Percentiles rank a stretch among this genome's conserved stretches.
phyloP scores from a whole-genome alignment of 1,140 invertebrate genomes.

The Telenomus remus region DNA sequence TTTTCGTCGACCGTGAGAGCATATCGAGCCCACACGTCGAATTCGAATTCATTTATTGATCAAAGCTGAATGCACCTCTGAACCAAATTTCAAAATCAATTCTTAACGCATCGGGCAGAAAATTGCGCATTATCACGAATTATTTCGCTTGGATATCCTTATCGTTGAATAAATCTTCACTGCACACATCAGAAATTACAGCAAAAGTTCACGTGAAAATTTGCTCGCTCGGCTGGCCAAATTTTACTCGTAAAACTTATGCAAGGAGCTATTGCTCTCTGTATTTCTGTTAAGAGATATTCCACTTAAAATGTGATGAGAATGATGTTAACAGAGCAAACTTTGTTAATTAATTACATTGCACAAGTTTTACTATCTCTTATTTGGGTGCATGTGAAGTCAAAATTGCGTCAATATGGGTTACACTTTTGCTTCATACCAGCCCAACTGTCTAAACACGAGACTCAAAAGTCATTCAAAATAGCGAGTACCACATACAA shows the following conservation, averaged over 20 bases:
- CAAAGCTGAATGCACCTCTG: background rate
- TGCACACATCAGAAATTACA: slow-evolving; percentile 36
- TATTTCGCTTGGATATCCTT: slow-evolving; percentile 25
- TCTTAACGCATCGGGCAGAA: no score
- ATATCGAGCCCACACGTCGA: background rate
- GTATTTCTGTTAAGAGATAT: slow-evolving; percentile 25
- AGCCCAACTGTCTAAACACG: no score
- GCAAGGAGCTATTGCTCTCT: slow-evolving; percentile 21
- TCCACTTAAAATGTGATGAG: slow-evolving; percentile 34
- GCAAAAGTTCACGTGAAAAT: slow-evolving; percentile 24
- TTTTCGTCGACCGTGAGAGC: slow-evolving; percentile 4
- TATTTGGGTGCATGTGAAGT: background rate
- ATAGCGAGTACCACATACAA: no score
- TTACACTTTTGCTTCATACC: no score
- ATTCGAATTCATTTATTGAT: background rate
- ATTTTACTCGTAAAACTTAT: slow-evolving; percentile 22
- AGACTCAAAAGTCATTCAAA: no score
- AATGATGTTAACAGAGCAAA: slow-evolving; percentile 24
- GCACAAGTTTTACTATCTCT: slow-evolving; percentile 8
- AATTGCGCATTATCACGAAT: slow-evolving; percentile 20
- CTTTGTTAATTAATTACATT: slow-evolving; percentile 23
- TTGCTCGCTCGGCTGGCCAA: slow-evolving; percentile 27
- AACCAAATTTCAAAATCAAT: background rate
- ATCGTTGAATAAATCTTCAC: slow-evolving; percentile 43
- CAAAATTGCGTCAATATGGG: background rate